Evolutionary conservation across 2,888 invertebrate genomes (phyloP).

Genomic region (Tipula vernalis): DNA sequence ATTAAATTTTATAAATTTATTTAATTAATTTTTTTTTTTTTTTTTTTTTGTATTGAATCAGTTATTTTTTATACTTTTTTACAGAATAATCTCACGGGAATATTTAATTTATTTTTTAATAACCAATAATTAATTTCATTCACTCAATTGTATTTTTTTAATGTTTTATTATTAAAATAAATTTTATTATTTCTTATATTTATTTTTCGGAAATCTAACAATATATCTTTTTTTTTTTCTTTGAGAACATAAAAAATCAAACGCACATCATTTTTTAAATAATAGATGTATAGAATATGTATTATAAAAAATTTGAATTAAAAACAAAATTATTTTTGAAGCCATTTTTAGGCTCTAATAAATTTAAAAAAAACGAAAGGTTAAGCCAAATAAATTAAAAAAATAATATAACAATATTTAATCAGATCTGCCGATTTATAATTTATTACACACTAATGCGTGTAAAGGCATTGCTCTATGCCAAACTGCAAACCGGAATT

Average conservation of each 20-base stretch:
- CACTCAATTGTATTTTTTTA: background rate
- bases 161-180: background rate
- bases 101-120: background rate
- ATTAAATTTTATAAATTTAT: conserved; percentile 4
- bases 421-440: background rate
- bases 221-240: background rate
- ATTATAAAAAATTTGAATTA: background rate
- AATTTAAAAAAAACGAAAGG: background rate
- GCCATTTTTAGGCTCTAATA: background rate
- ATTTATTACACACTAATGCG: background rate
- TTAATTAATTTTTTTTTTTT: background rate
- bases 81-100: background rate
- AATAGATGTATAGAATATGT: background rate
- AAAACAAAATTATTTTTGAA: background rate
- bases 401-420: background rate
- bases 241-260: background rate
- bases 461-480: too few relatives aligned
- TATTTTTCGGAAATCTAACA: background rate
- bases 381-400: background rate
- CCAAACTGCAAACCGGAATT: too few relatives aligned
- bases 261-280: background rate
- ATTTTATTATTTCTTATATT: background rate
- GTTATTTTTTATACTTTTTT: background rate
- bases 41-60: background rate
- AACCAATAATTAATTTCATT: conserved; percentile 4